Evolutionary conservation across 2,113 vertebrate species (phyloP), one percentile per base, ranked within the genome.

Genomic region (Peromyscus californicus): DNA sequence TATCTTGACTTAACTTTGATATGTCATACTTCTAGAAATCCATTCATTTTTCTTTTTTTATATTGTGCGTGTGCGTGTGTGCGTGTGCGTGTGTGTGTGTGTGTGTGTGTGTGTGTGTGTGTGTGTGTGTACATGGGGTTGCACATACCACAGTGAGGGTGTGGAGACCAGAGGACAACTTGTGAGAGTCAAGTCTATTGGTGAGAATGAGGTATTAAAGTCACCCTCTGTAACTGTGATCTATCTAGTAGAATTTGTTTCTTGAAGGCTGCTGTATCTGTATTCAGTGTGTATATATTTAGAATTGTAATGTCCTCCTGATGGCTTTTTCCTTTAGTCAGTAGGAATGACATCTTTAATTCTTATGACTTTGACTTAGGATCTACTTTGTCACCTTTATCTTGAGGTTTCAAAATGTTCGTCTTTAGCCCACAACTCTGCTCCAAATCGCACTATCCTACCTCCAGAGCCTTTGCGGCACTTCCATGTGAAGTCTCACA

Each of bases 371-470:
- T 51, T 48, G 84, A 5, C 4, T 69, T 36, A 33, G 16, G 42
- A 7, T 36, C 31, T 51, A 36, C 36, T 87, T 87, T 22, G 39
- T 11, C 29, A 51, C 65, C 69, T 93, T 83, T 76, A 70, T 45
- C 48, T 45, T 67, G 5, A 39, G 57, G 70, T 39, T 80, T 92
- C 24, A 54, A 83, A 78, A 24, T 5, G 6, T 67, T 70, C 79
- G 51, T 75, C 82, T 78, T 95, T 85, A 93, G 74, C 39, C 70
- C 22, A 70, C 78, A 93, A 91, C 57, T 69, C 33, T 22, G 57
- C 29, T 85, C 48, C n/a, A 39, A 63, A 51, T 42, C 69, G n/a
- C 61, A 79, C 86, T 79, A 75, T 84, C 61, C 19, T 67, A 21
- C 69, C 82, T 17, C 42, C 45, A 42, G 3, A 19, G 22, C 75